These are phyloP conservation scores for Sparus aurata DNA, from an alignment of 2,797 vertebrate species.

Conservation along the genomic window DNA sequence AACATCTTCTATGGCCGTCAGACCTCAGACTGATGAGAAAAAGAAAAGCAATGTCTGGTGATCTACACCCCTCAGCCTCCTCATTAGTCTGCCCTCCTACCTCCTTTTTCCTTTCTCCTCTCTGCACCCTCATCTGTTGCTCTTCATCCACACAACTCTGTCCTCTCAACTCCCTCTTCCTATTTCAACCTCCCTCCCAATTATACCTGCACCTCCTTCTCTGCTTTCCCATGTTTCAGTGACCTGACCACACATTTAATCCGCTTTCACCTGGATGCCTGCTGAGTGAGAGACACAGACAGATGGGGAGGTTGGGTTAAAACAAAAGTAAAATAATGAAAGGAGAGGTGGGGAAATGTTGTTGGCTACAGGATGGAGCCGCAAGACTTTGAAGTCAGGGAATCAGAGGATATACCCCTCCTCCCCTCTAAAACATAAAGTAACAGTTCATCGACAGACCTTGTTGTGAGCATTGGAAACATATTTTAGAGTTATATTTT, in stretches of 20 bases:
- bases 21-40: conserved; percentile 55
- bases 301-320: conserved; percentile 6
- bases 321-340: background rate
- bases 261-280: conserved; percentile 13
- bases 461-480: no score
- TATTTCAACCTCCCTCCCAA: conserved; percentile 33
- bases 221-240: conserved; percentile 21
- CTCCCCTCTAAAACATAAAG: background rate
- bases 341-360: background rate
- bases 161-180: conserved; percentile 16
- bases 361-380: background rate
- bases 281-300: conserved; percentile 11
- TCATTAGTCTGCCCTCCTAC: conserved; percentile 65
- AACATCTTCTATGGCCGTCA: conserved; percentile 58
- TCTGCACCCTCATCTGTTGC: conserved; percentile 4
- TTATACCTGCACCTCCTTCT: conserved; percentile 44
- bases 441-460: no score
- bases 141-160: conserved; percentile 33
- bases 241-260: conserved; percentile 27
- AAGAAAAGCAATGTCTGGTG: conserved; percentile 37
- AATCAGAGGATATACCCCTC: background rate
- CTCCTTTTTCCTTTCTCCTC: conserved; percentile 22
- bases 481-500: no score
- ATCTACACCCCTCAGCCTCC: conserved; percentile 15
- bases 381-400: background rate